A percentile compares a stretch with the other conserved stretches of the same genome.
phyloP scores from a whole-genome alignment of 2,797 vertebrate species.

The Novumbra hubbsi region DNA sequence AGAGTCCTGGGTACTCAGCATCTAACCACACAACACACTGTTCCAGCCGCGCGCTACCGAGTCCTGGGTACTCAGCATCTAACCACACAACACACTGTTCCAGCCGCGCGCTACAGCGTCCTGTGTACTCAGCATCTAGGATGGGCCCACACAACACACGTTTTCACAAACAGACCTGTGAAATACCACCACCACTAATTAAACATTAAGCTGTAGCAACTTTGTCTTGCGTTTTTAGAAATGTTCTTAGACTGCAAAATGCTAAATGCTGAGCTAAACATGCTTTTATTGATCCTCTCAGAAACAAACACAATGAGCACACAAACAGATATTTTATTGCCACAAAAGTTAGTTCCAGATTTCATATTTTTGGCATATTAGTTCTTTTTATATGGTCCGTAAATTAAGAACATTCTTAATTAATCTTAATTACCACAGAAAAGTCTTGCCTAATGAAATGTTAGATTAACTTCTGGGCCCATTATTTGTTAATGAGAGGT shows the following conservation, averaged over 20 bases:
- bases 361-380: not conserved
- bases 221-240: not conserved
- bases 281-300: too few species aligned
- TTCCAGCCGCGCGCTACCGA: too few species aligned
- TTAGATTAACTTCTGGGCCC: too few species aligned
- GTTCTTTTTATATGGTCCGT: too few species aligned
- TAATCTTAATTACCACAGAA: too few species aligned
- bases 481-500: too few species aligned
- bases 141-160: not conserved
- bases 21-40: not conserved
- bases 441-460: too few species aligned
- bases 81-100: conserved; percentile 24
- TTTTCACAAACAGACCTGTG: not conserved
- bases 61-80: not conserved
- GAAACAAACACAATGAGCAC: too few species aligned
- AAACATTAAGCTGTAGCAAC: not conserved
- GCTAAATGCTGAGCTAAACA: not conserved
- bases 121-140: not conserved
- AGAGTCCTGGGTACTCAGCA: not conserved
- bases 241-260: not conserved
- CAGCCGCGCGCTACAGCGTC: not conserved
- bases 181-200: not conserved
- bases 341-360: not conserved
- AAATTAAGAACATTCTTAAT: too few species aligned
- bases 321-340: too few species aligned